Evolutionary conservation across 2,113 vertebrate genomes (phyloP).

Genomic region (Salvelinus alpinus): DNA sequence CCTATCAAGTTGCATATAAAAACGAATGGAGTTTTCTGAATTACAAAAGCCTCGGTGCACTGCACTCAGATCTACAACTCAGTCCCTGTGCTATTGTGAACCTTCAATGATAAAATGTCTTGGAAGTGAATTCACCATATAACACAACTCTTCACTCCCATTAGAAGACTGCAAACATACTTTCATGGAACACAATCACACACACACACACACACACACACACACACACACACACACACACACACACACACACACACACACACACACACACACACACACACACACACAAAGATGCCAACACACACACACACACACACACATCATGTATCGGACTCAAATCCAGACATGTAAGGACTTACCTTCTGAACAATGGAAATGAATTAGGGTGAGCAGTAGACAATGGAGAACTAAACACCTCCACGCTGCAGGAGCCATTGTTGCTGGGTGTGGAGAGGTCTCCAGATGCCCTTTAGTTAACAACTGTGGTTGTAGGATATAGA

Average conservation of each 20-base stretch:
- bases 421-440: conserved; percentile 69
- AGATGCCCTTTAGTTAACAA: conserved; percentile 39
- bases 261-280: not conserved
- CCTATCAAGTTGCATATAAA: conserved; percentile 33
- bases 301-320: not conserved
- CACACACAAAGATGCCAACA: not conserved
- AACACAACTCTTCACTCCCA: not conserved
- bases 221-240: not conserved
- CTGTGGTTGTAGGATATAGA: conserved; percentile 23
- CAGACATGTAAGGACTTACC: conserved; percentile 60
- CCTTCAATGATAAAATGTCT: conserved; percentile 46
- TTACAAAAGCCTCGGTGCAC: conserved; percentile 6
- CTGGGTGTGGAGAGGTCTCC: conserved; percentile 45
- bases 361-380: conserved; percentile 65
- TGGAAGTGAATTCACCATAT: conserved; percentile 29
- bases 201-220: not conserved
- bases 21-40: conserved; percentile 6
- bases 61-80: conserved; percentile 17
- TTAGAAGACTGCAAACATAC: conserved; percentile 37
- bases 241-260: not conserved
- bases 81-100: conserved; percentile 24
- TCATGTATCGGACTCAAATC: too few relatives aligned
- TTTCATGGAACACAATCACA: conserved; percentile 6
- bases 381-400: conserved; percentile 63
- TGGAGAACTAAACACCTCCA: conserved; percentile 61